Evolutionary conservation across 1,140 invertebrate species (phyloP).

Genomic region (Adelges cooleyi): DNA sequence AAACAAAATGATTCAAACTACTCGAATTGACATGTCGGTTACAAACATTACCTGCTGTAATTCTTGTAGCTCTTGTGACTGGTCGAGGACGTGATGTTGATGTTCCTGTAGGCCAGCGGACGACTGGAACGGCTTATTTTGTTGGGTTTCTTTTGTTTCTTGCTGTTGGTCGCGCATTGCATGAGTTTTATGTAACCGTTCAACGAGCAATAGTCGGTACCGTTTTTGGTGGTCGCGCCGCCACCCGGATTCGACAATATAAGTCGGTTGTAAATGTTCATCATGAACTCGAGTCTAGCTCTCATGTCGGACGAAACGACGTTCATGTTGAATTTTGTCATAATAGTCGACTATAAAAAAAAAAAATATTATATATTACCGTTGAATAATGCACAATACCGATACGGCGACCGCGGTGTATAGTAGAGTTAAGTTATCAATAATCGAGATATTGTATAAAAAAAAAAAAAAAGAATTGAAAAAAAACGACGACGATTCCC

Average conservation of each 20-base stretch:
- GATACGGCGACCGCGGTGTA: too few species aligned
- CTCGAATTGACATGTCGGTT: too few species aligned
- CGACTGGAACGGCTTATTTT: neutral
- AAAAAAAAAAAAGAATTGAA: too few species aligned
- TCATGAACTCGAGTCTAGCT: constrained; percentile 23
- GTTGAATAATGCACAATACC: too few species aligned
- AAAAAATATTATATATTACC: neutral
- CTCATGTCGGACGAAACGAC: constrained; percentile 17
- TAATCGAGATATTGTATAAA: too few species aligned
- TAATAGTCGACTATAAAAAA: neutral
- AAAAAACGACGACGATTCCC: too few species aligned
- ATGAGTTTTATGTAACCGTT: constrained; percentile 18
- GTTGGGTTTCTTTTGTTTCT: constrained; percentile 8
- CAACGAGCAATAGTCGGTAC: constrained; percentile 1
- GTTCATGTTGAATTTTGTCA: constrained; percentile 19
- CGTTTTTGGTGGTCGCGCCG: neutral
- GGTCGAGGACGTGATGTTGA: neutral
- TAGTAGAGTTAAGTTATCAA: too few species aligned
- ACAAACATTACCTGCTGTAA: constrained; percentile 5
- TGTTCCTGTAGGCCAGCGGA: neutral
- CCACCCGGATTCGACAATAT: constrained; percentile 16
- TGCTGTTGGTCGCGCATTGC: constrained; percentile 24
- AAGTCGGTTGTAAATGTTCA: constrained; percentile 16
- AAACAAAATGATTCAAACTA: too few species aligned
- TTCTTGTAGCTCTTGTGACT: constrained; percentile 11